Base-by-base conservation (phyloP, 2,888 invertebrate species). In the Mythimna lalbum region DNA sequence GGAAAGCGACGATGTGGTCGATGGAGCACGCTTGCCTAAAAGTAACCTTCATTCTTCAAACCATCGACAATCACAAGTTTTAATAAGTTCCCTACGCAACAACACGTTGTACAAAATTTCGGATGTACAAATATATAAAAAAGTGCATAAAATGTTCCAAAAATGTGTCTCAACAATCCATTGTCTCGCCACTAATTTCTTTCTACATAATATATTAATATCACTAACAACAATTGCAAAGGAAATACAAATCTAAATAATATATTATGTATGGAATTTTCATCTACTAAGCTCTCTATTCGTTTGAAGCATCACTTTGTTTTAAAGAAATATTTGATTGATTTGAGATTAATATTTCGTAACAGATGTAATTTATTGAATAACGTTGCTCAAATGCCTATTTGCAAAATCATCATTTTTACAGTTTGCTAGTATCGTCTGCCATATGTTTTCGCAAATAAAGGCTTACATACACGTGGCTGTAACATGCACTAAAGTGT, bases 61-160 rank as follows among this genome's bases (percentile, higher is more conserved):
- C 78, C 87, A 86, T 84, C 82, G 80, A 84, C 71, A 71, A 73
- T 73, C 73, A 64, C 62, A 81, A 17, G 7, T 73, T 73, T 76
- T 79, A 68, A 78, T 85, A 85, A 82, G 63, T 83, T 80, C 86
- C 84, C 89, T 90, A 90, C 88, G 90, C 91, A 93, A 93, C 90
- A 93, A 93, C 92, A 91, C 88, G 86, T 89, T 89, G 90, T 93
- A 93, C 91, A 93, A 93, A 93, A 93, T 89, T 81, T 88, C 86
- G 87, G 89, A 93, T 93, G 92, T 95, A 95, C 93, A 95, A 94
- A 94, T 95, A 93, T 95, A 93, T 94, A 95, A 94, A 93, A 91
- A 95, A 92, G 94, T 95, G 95, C 95, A 92, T 94, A 95, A 95
- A 95, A 92, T 92, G 93, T 94, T 95, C 93, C 94, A 95, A 95